Evolutionary conservation across 1,140 invertebrate species (phyloP).

Genomic region (Latrodectus geometricus): DNA sequence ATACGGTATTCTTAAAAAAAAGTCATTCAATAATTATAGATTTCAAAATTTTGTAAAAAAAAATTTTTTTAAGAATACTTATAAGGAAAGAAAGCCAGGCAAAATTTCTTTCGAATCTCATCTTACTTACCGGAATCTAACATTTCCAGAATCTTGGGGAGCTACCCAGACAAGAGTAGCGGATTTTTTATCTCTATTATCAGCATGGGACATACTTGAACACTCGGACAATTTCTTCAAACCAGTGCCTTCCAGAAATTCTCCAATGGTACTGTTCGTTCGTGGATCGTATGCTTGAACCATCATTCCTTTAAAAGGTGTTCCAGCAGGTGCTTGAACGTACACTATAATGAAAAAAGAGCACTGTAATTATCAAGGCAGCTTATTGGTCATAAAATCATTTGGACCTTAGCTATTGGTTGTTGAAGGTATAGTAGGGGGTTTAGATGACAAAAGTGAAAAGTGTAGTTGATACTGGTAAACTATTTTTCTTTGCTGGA

Average conservation of each 20-base stretch:
- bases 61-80: no score
- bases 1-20: no score
- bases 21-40: background rate
- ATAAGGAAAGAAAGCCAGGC: no score
- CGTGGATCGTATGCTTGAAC: conserved; percentile 80
- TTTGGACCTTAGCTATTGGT: no score
- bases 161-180: conserved; percentile 81
- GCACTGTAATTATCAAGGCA: background rate
- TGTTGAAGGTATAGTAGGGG: no score
- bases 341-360: conserved; percentile 29
- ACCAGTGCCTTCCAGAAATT: conserved; percentile 78
- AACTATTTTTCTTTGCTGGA: no score
- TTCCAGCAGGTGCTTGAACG: conserved; percentile 44
- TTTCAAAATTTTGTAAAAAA: no score
- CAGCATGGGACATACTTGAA: conserved; percentile 81
- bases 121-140: conserved; percentile 33
- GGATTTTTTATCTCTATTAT: conserved; percentile 79
- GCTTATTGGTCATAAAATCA: no score
- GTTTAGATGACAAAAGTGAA: no score
- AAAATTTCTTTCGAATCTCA: no score
- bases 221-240: conserved; percentile 81
- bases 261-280: conserved; percentile 77
- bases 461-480: no score
- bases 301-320: conserved; percentile 80
- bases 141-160: conserved; percentile 71